A percentile compares a stretch with the other conserved stretches of the same genome.
Conservation (phyloP, 1,140 invertebrate genomes). For the Lordiphosa stackelbergi region DNA sequence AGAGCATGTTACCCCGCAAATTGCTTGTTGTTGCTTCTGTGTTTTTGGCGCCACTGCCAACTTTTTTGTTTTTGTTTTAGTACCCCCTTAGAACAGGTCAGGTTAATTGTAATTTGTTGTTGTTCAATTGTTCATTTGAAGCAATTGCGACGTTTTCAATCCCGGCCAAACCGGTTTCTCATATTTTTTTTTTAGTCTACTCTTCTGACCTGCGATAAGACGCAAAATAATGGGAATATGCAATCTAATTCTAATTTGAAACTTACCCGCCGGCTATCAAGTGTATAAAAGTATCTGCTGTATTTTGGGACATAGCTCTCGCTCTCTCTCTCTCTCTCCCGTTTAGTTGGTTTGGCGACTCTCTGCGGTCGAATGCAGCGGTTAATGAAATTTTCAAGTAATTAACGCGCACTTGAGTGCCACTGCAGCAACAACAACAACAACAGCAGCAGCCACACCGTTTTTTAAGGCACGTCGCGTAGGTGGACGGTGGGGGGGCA, state of each 20-base stretch:
- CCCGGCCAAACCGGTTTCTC: constrained; percentile 45
- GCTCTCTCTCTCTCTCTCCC: constrained; percentile 3
- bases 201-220: constrained; percentile 55
- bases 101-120: constrained; percentile 25
- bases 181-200: constrained; percentile 19
- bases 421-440: constrained; percentile 9
- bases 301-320: constrained; percentile 55
- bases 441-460: constrained; percentile 9
- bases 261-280: constrained; percentile 65
- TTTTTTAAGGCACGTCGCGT: constrained; percentile 32
- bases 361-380: background rate
- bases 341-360: background rate
- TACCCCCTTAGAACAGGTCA: constrained; percentile 7
- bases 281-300: constrained; percentile 59
- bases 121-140: constrained; percentile 13
- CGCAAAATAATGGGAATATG: constrained; percentile 31
- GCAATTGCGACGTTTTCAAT: constrained; percentile 56
- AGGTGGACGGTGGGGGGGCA: constrained; percentile 2
- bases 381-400: constrained; percentile 7
- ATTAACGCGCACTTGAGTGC: constrained; percentile 57
- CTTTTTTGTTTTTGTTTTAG: constrained; percentile 8
- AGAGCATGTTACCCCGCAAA: constrained; percentile 37
- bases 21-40: constrained; percentile 6
- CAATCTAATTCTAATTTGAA: constrained; percentile 8
- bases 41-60: constrained; percentile 63